phyloP scores from a whole-genome alignment of 2,113 vertebrate genomes.

The Casuarius casuarius region DNA sequence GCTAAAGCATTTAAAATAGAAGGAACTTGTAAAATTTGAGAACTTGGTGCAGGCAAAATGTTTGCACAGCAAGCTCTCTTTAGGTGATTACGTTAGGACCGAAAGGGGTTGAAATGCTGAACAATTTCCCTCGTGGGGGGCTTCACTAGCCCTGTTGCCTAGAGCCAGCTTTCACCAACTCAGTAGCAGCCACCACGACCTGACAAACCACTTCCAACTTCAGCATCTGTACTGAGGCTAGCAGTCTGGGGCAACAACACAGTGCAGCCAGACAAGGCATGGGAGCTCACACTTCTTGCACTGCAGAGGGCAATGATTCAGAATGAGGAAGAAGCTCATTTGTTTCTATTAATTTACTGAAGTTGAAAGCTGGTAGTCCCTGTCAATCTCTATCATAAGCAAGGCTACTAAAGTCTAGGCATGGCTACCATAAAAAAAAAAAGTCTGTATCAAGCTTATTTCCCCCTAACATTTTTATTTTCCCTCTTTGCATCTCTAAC shows the following conservation, averaged over 20 bases:
- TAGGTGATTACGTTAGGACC: neutral
- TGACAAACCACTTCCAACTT: neutral
- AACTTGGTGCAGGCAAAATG: neutral
- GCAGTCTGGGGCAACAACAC: neutral
- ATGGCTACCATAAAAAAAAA: no score
- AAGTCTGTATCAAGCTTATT: neutral
- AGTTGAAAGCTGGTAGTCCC: neutral
- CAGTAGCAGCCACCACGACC: neutral
- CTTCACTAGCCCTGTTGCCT: slow-evolving; percentile 1
- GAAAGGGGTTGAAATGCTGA: neutral
- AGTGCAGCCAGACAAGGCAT: rapidly evolving
- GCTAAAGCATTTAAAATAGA: neutral
- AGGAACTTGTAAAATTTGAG: neutral
- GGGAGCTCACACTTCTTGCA: neutral
- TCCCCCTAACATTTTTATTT: neutral
- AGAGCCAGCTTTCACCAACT: slow-evolving; percentile 1
- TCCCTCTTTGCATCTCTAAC: neutral
- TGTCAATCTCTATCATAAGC: neutral
- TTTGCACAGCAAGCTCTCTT: slow-evolving; percentile 1
- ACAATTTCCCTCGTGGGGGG: neutral
- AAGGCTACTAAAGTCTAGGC: neutral
- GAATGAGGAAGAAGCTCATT: neutral
- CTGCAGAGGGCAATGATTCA: neutral
- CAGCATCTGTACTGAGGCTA: neutral
- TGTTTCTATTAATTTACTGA: neutral